These are phyloP conservation scores for Melanostigma gelatinosum DNA, from an alignment of 2,113 vertebrate genomes.

Conservation along the genomic window DNA sequence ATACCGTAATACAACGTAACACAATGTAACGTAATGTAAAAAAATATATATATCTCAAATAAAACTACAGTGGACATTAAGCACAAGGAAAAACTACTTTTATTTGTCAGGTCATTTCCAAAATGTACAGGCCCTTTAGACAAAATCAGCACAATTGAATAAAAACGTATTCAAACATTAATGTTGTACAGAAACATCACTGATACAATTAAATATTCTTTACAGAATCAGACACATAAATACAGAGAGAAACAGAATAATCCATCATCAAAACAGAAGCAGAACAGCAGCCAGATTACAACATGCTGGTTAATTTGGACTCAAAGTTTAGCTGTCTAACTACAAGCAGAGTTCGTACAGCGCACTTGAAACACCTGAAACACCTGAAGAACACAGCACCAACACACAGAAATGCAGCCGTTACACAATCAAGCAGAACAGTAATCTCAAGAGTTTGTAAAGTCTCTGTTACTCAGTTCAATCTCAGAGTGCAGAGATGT, in stretches of 20 bases:
- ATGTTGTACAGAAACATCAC: slow-evolving; percentile 35
- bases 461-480: background rate
- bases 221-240: slow-evolving; percentile 25
- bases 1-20: too few species aligned
- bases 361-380: background rate
- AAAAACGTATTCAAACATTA: slow-evolving; percentile 15
- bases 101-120: slow-evolving; percentile 75
- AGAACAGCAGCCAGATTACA: slow-evolving; percentile 14
- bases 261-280: slow-evolving; percentile 7
- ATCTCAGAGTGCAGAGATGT: too few species aligned
- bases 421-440: background rate
- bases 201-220: slow-evolving; percentile 16
- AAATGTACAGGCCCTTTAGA: slow-evolving; percentile 73
- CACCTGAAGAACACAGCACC: background rate
- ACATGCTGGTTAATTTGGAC: background rate
- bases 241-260: background rate
- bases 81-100: slow-evolving; percentile 57
- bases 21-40: too few species aligned
- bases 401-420: background rate
- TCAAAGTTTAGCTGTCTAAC: background rate
- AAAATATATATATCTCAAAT: background rate
- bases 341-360: background rate
- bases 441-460: background rate
- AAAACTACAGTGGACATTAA: background rate
- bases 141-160: slow-evolving; percentile 6